phyloP scores from a whole-genome alignment of 2,113 vertebrate genomes.

The Chauna torquata region DNA sequence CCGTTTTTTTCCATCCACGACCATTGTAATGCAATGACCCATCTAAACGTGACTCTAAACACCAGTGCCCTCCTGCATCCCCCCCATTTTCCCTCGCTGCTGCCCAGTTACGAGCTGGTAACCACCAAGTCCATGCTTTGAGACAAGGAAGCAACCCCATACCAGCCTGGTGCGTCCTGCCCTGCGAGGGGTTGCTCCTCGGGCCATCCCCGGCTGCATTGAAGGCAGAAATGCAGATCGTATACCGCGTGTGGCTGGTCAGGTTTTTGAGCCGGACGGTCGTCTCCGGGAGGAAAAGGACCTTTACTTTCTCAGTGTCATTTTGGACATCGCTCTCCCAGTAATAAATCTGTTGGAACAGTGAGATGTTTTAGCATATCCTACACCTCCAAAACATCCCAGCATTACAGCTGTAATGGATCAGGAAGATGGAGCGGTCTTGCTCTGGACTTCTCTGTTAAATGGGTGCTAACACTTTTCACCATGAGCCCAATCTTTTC shows the following conservation, averaged over 20 bases:
- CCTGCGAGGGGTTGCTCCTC: conserved; percentile 81
- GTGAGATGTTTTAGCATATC: not conserved
- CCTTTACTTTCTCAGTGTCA: conserved; percentile 87
- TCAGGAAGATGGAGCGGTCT: not conserved
- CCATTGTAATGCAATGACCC: fast-evolving
- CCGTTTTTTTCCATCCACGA: not conserved
- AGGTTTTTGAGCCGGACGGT: conserved; percentile 86
- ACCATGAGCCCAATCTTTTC: not conserved
- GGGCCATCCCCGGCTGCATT: conserved; percentile 92
- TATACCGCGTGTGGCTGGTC: conserved; percentile 89
- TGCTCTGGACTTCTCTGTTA: fast-evolving
- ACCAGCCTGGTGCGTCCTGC: conserved; percentile 90
- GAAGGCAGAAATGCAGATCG: conserved; percentile 90
- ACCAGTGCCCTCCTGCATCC: not conserved
- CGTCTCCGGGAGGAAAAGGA: conserved; percentile 90
- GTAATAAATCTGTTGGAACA: conserved; percentile 85
- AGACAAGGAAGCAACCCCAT: not conserved
- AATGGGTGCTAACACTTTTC: not conserved
- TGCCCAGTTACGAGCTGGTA: not conserved
- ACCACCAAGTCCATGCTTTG: not conserved
- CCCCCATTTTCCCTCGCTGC: not conserved
- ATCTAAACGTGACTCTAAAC: not conserved
- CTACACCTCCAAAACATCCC: not conserved
- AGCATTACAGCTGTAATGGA: not conserved
- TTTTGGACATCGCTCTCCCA: conserved; percentile 89